These are phyloP conservation scores for Pseudococcus longispinus DNA, from an alignment of 2,888 invertebrate genomes.

Conservation along the genomic window DNA sequence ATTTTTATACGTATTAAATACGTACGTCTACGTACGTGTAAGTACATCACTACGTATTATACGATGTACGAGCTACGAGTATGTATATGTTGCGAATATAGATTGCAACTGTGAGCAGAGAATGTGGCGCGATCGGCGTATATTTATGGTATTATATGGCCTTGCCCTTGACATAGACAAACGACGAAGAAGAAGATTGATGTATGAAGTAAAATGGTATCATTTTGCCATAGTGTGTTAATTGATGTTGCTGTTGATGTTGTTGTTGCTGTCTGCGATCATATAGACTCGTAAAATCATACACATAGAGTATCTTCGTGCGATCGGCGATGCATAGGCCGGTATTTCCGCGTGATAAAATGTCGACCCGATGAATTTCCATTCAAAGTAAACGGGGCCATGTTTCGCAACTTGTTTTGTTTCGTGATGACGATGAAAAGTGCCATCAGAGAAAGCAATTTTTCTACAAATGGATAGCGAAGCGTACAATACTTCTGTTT, in stretches of 20 bases:
- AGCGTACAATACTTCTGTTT: neutral
- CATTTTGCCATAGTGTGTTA: constrained; percentile 24
- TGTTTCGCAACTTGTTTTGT: constrained; percentile 12
- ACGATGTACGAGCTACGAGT: neutral
- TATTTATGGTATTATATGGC: constrained; percentile 31
- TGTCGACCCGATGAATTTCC: constrained; percentile 29
- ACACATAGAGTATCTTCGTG: neutral
- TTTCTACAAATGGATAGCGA: constrained; percentile 1
- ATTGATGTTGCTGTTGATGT: neutral
- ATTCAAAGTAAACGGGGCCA: constrained; percentile 43
- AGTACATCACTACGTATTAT: neutral
- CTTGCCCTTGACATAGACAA: constrained; percentile 44
- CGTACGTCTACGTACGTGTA: neutral
- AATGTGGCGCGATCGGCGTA: neutral
- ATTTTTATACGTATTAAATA: neutral
- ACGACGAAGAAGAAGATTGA: constrained; percentile 32
- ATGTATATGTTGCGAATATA: neutral
- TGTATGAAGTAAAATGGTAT: constrained; percentile 7
- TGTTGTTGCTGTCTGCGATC: neutral
- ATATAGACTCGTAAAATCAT: neutral
- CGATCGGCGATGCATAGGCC: neutral
- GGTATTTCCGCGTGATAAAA: constrained; percentile 43
- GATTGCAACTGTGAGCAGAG: neutral
- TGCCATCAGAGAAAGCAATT: constrained; percentile 2
- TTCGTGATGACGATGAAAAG: neutral